phyloP scores from a whole-genome alignment of 2,888 invertebrate genomes.

The Morpho achilles region DNA sequence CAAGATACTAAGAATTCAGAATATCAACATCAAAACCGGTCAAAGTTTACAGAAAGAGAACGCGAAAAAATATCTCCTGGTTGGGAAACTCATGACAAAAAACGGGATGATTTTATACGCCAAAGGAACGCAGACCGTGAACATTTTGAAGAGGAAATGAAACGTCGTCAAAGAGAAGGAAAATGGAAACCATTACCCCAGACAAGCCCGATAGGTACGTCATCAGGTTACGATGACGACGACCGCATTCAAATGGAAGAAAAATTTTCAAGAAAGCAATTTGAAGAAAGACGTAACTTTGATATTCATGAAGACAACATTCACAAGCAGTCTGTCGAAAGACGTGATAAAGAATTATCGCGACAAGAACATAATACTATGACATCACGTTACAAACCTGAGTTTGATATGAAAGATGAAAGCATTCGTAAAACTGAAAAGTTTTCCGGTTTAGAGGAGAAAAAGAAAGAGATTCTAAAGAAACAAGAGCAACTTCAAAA shows the following conservation, averaged over 20 bases:
- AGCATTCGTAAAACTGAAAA: constrained; percentile 23
- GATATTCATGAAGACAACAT: constrained; percentile 29
- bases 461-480: constrained; percentile 26
- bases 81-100: constrained; percentile 32
- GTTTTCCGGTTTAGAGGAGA: constrained; percentile 21
- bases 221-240: constrained; percentile 19
- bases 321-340: constrained; percentile 36
- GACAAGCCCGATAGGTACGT: constrained; percentile 17
- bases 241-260: constrained; percentile 19
- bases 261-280: constrained; percentile 19
- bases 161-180: constrained; percentile 19
- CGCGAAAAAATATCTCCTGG: constrained; percentile 27
- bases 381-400: constrained; percentile 13
- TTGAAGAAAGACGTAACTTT: constrained; percentile 20
- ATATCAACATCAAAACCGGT: constrained; percentile 24
- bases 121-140: constrained; percentile 13
- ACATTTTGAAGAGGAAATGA: constrained; percentile 24
- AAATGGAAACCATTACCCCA: constrained; percentile 26
- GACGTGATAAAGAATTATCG: constrained; percentile 28
- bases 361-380: constrained; percentile 17
- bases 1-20: constrained; percentile 34
- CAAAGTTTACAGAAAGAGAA: constrained; percentile 33
- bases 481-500: constrained; percentile 41
- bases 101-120: constrained; percentile 18
- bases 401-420: constrained; percentile 15